Evolutionary conservation across 1,140 invertebrate species (phyloP).

Genomic region (Drosophila repletoides): DNA sequence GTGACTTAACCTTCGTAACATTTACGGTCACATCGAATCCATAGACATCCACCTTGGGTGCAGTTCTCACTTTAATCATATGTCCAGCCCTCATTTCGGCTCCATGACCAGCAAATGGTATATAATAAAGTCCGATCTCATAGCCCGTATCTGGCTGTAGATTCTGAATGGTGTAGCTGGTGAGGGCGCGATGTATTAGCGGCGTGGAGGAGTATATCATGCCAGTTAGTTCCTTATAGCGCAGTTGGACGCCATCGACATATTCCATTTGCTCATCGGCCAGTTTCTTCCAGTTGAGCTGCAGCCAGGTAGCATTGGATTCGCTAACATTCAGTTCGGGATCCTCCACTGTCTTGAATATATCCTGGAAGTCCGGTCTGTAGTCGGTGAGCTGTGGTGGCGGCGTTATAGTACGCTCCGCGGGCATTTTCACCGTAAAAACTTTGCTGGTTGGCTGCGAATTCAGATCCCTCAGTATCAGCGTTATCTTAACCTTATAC

Average conservation of each 20-base stretch:
- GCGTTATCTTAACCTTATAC: slow-evolving; percentile 91
- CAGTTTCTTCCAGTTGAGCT: slow-evolving; percentile 92
- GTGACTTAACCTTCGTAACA: slow-evolving; percentile 88
- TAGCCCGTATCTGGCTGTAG: slow-evolving; percentile 88
- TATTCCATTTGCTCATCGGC: slow-evolving; percentile 89
- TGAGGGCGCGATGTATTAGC: slow-evolving; percentile 88
- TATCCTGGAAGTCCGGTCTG: slow-evolving; percentile 78
- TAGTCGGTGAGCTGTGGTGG: slow-evolving; percentile 77
- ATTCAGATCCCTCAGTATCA: slow-evolving; percentile 88
- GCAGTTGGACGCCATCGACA: slow-evolving; percentile 85
- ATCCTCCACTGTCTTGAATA: slow-evolving; percentile 83
- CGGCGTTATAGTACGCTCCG: slow-evolving; percentile 76
- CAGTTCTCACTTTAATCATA: slow-evolving; percentile 86
- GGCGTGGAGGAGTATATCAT: slow-evolving; percentile 90
- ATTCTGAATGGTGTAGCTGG: slow-evolving; percentile 88
- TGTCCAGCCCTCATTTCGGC: slow-evolving; percentile 88
- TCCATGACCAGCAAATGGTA: slow-evolving; percentile 88
- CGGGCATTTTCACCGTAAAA: slow-evolving; percentile 87
- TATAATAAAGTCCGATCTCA: slow-evolving; percentile 90
- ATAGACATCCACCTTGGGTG: slow-evolving; percentile 87
- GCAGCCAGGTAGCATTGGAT: slow-evolving; percentile 90
- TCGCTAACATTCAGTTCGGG: slow-evolving; percentile 88
- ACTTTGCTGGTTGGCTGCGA: slow-evolving; percentile 89
- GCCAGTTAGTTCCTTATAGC: slow-evolving; percentile 88
- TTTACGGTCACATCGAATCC: slow-evolving; percentile 90